phyloP scores from a whole-genome alignment of 2,113 vertebrate genomes.

The Heterochromis multidens region DNA sequence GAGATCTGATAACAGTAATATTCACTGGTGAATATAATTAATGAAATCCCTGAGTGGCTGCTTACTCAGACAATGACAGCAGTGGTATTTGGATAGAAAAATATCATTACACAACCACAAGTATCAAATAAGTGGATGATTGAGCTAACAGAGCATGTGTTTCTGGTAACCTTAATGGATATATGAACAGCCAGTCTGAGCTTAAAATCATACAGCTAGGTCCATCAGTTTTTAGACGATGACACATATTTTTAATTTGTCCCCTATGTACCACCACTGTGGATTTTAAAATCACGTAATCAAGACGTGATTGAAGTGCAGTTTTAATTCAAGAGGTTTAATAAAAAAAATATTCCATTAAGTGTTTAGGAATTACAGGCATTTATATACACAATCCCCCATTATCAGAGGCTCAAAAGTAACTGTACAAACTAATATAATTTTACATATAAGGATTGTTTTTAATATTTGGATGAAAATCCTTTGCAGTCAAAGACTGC shows the following conservation, averaged over 20 bases:
- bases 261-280: too few relatives aligned
- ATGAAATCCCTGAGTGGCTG: conserved; percentile 10
- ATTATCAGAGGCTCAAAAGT: too few relatives aligned
- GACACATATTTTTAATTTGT: not conserved
- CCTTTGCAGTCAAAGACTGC: too few relatives aligned
- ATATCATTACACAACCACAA: not conserved
- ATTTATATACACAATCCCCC: too few relatives aligned
- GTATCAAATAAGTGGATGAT: not conserved
- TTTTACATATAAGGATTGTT: too few relatives aligned
- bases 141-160: not conserved
- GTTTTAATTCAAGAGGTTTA: too few relatives aligned
- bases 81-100: not conserved
- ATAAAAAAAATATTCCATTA: too few relatives aligned
- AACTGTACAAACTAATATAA: too few relatives aligned
- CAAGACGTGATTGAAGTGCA: too few relatives aligned
- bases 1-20: not conserved
- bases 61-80: not conserved
- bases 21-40: conserved; percentile 3
- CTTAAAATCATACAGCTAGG: not conserved
- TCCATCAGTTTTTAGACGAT: not conserved
- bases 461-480: too few relatives aligned
- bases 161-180: not conserved
- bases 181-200: not conserved
- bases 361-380: too few relatives aligned
- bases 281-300: too few relatives aligned